Evolutionary conservation across 2,888 invertebrate genomes (phyloP).

Genomic region (Ornithoptera alexandrae): DNA sequence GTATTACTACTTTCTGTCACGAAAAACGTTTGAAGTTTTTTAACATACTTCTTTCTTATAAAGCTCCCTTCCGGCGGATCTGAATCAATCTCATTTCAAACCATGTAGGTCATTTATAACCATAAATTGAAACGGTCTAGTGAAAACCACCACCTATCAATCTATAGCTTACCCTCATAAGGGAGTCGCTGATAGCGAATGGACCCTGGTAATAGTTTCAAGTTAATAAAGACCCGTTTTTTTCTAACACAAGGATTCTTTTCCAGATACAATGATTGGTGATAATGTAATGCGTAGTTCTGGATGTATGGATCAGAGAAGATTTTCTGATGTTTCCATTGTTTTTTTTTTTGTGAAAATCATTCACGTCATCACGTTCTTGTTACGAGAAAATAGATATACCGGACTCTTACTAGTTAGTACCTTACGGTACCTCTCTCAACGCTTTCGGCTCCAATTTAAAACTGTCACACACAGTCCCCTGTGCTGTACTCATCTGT

Average conservation of each 20-base stretch:
- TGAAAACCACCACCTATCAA: constrained; percentile 43
- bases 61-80: not conserved
- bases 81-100: constrained; percentile 33
- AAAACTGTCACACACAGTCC: no score
- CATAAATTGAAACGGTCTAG: constrained; percentile 40
- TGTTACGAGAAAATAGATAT: no score
- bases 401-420: no score
- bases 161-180: constrained; percentile 35
- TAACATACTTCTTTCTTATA: not conserved
- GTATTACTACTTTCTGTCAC: not conserved
- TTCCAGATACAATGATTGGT: no score
- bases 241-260: not conserved
- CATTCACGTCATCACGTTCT: no score
- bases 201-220: constrained; percentile 36
- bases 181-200: constrained; percentile 35
- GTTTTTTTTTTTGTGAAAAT: no score
- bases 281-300: no score
- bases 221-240: constrained; percentile 35
- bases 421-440: no score
- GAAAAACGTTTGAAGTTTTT: not conserved
- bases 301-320: no score
- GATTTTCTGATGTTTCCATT: no score
- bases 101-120: constrained; percentile 45
- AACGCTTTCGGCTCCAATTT: no score
- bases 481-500: no score